Evolutionary conservation across 2,797 vertebrate genomes (phyloP), one percentile per base, ranked within the genome.

Genomic region (Ctenosaura bakeri): DNA sequence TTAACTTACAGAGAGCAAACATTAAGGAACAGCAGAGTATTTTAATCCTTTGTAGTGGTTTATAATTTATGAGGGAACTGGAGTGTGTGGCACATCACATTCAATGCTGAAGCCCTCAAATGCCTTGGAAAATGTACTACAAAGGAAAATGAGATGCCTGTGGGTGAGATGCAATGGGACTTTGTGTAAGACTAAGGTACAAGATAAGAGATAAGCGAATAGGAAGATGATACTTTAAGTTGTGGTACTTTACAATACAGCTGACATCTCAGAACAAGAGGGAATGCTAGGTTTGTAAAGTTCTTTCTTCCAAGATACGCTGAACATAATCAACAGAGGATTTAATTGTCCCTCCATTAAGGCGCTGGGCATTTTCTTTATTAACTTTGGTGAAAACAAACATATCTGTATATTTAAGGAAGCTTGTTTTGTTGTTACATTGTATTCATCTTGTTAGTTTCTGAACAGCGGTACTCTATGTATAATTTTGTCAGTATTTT

Each of bases 171-270:
- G 59, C 78, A 91, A 46, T 76, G 71, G 88, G 90, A 90, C 89
- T 92, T 91, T 88, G 79, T 93, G 92, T 94, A 94, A 88, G 83
- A 73, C 69, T 92, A 77, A 95, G 93, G 82, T 93, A 71, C 82
- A 88, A 94, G 94, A 94, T 95, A 85, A 59, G n/a, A 89, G 92
- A 88, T 93, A 94, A 95, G 88, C 90, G n/a, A 85, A 74, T 92
- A 86, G 92, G 90, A 96, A 93, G 52, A 77, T 83, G 89, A 94
- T 88, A 91, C 54, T n/a, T 2, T 87, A 77, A 92, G 32, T 90
- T 94, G 93, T 89, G 82, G 78, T 87, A 86, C 85, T 71, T 83
- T 94, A 88, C 88, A 90, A n/a, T 92, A 46, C 77, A 88, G 86
- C 64, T 85, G 91, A 90, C 93, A 92, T 91, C 90, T 88, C 86